Conservation (phyloP, 2,113 vertebrate genomes). For the Oreochromis aureus region DNA sequence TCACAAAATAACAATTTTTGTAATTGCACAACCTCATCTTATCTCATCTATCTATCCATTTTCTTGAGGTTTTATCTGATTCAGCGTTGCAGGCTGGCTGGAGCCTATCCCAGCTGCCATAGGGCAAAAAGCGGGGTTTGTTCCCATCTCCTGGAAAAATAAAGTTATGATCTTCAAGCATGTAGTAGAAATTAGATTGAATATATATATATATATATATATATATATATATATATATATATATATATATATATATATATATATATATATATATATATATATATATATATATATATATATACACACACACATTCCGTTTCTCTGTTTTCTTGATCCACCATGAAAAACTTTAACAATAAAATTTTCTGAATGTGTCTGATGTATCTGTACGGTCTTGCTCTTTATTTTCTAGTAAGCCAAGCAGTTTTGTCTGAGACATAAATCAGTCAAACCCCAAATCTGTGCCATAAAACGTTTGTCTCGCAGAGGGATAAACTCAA, state of each 20-base stretch:
- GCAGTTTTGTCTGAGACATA: neutral
- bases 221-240: too few relatives aligned
- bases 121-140: neutral
- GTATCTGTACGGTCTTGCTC: neutral
- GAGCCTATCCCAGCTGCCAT: neutral
- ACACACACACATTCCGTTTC: neutral
- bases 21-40: neutral
- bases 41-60: neutral
- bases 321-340: neutral
- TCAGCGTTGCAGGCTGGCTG: neutral
- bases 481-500: neutral
- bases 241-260: too few relatives aligned
- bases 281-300: too few relatives aligned
- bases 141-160: neutral
- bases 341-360: neutral
- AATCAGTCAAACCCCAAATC: slow-evolving; percentile 30
- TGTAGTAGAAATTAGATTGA: neutral
- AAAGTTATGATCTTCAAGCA: neutral
- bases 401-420: neutral
- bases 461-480: slow-evolving; percentile 24
- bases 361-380: neutral
- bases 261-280: too few relatives aligned
- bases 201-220: too few relatives aligned
- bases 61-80: neutral
- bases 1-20: neutral